Base-by-base conservation (phyloP, 1,140 invertebrate species). In the Arion vulgaris region DNA sequence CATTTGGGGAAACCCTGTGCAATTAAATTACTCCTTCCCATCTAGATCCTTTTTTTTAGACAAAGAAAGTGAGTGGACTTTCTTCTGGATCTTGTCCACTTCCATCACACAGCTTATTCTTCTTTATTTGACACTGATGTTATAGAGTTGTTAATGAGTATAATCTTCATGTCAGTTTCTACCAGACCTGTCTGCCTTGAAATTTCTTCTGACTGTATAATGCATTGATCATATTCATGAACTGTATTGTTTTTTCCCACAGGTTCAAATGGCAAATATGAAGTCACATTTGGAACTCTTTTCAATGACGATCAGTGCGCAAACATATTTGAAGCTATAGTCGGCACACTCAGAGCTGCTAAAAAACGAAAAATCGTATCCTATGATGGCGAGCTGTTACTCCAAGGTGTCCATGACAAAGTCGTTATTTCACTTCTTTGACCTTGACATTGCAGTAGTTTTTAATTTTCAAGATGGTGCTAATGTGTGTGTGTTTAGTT, bases 241-340 rank as follows among this genome's bases (percentile, higher is more conserved):
- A 17, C 5, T 57, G 51, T 4, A 7, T 11, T 26, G 26, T 73
- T 39, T 41, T 57, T 11, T 53, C 68, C 84, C 85, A 74, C 80
- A 91, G 89, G 79, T 86, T 68, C 74, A 38, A 84, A 88, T 85
- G 88, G 87, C 2, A 80, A 85, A 36, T 72, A 68, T 71, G 73
- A 74, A 34, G 88, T 90, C 23, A 89, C 79, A 4, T 91, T 91
- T 87, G 90, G 90, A 28, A 83, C 80, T 38, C 57, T 91, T 19
- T 90, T 91, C 77, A 83, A 82, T 36, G 89, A 91, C 82, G 90
- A 91, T 15, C 69, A 80, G 71, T 90, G 89, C 87, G 89, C 89
- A 38, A 91, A 91, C 76, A 84, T 89, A n/a, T 91, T 91, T 86
- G 90, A 91, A 80, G 89, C 89, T n/a, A 76, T 91, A 1, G 89